phyloP scores from a whole-genome alignment of 2,888 invertebrate genomes.

The Euphydryas editha region DNA sequence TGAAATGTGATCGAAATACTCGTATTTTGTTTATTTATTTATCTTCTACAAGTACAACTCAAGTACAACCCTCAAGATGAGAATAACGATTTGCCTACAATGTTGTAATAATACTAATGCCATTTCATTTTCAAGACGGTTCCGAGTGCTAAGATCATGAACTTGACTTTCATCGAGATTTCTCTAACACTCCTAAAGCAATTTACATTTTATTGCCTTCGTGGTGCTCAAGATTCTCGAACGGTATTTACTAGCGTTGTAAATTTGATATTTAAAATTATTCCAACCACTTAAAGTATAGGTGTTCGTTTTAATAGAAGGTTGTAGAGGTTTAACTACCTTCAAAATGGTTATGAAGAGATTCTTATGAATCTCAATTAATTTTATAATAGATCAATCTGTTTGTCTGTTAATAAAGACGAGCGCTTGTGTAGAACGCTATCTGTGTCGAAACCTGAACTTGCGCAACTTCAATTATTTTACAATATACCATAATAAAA shows the following conservation, averaged over 20 bases:
- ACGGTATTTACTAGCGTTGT: slow-evolving; percentile 19
- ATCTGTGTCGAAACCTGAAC: no score
- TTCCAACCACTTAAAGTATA: background rate
- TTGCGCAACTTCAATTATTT: no score
- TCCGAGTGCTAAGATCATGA: slow-evolving; percentile 68
- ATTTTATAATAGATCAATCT: background rate
- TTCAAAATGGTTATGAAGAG: background rate
- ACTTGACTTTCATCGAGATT: slow-evolving; percentile 68
- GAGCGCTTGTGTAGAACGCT: no score
- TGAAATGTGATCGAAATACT: no score
- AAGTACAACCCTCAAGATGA: background rate
- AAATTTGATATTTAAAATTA: slow-evolving; percentile 21
- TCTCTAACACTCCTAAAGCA: slow-evolving; percentile 73
- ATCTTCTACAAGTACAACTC: no score
- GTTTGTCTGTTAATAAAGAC: no score
- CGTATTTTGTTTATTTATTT: no score
- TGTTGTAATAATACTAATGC: background rate
- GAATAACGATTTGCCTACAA: background rate
- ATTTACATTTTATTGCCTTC: slow-evolving; percentile 73
- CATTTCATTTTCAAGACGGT: slow-evolving; percentile 8
- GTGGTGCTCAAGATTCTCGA: slow-evolving; percentile 57
- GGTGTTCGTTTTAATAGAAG: background rate
- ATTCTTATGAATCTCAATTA: background rate
- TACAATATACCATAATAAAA: no score
- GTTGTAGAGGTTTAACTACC: background rate